A percentile compares a stretch with the other conserved stretches of the same genome.
phyloP scores from a whole-genome alignment of 2,113 vertebrate genomes.

The human (Homo sapiens) region DNA sequence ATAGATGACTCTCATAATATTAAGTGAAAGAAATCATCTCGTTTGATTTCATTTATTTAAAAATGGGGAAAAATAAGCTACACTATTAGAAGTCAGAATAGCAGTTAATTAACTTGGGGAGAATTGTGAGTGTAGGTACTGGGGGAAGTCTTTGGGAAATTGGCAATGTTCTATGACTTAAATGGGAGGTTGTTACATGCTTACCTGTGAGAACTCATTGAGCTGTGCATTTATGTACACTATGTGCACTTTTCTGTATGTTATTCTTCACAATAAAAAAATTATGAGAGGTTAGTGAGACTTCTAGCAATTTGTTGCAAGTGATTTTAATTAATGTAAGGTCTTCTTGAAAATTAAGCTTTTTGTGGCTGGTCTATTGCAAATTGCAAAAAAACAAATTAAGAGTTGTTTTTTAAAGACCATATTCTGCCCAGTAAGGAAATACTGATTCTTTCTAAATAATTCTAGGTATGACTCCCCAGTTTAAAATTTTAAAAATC shows the following conservation, averaged over 20 bases:
- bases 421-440: not conserved
- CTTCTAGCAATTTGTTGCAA: not conserved
- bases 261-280: not conserved
- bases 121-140: not conserved
- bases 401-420: not conserved
- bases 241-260: not conserved
- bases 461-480: not conserved
- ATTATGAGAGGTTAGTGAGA: not conserved
- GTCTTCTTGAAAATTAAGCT: not conserved
- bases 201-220: not conserved
- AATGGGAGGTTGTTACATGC: not conserved
- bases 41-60: not conserved
- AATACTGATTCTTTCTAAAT: constrained; percentile 17
- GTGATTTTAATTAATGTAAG: not conserved
- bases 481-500: constrained; percentile 16
- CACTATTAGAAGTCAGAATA: not conserved
- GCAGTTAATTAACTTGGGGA: not conserved
- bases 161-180: not conserved
- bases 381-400: constrained; percentile 25
- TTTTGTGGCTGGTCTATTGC: not conserved
- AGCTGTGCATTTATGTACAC: not conserved
- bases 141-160: not conserved
- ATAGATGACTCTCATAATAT: not conserved
- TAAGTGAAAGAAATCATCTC: not conserved
- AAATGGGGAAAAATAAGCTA: not conserved